A percentile compares a stretch with the other conserved stretches of the same genome.
Evolutionary conservation across 2,113 vertebrate genomes (phyloP).

Genomic region (Salminus brasiliensis): DNA sequence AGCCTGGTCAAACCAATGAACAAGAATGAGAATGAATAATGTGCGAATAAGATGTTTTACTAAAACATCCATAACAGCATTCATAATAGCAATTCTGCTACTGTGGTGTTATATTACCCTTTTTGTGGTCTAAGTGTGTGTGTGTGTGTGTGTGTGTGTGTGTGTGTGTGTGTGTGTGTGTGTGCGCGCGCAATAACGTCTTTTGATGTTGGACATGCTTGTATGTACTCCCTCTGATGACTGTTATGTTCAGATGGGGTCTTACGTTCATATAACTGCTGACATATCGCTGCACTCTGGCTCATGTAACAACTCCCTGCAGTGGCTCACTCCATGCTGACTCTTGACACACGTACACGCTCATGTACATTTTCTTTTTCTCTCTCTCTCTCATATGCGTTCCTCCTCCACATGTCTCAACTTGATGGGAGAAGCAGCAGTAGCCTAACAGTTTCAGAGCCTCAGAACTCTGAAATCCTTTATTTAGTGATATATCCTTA

Average conservation of each 20-base stretch:
- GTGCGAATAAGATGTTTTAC: no score
- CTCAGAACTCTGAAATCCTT: slow-evolving; percentile 2
- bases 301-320: slow-evolving; percentile 5
- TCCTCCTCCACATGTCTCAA: slow-evolving; percentile 26
- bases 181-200: not conserved
- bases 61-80: no score
- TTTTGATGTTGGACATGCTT: not conserved
- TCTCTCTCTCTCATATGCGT: slow-evolving; percentile 8
- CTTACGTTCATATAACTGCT: slow-evolving; percentile 18
- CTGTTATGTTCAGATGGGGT: slow-evolving; percentile 61
- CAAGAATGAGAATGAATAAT: no score
- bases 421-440: slow-evolving; percentile 6
- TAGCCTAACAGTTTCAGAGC: slow-evolving; percentile 7
- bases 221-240: not conserved
- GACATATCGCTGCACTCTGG: slow-evolving; percentile 12
- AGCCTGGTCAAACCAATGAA: not conserved
- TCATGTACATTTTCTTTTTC: slow-evolving; percentile 48
- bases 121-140: no score
- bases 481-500: not conserved
- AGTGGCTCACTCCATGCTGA: slow-evolving; percentile 48
- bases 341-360: slow-evolving; percentile 27
- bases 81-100: no score
- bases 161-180: no score
- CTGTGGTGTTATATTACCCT: no score
- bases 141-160: no score